Percentiles rank a stretch among this genome's conserved stretches.
Evolutionary conservation across 2,797 vertebrate species (phyloP).

Genomic region (Pseudomugil gertrudae): DNA sequence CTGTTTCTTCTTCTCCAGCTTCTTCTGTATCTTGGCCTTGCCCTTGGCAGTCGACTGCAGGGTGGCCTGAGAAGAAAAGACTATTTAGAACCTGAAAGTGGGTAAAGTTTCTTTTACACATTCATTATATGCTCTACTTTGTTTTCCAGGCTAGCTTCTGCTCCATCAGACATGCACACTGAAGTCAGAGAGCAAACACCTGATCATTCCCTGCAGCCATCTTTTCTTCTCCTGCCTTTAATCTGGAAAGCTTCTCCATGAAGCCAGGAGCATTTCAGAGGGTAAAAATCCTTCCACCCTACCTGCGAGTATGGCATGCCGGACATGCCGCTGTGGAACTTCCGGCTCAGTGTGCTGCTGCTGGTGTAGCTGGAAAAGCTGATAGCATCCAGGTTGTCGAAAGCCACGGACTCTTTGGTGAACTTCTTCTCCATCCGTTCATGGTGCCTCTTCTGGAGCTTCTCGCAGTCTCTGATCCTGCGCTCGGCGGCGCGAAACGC

Average conservation of each 20-base stretch:
- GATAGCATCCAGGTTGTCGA: slow-evolving; percentile 85
- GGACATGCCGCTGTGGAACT: slow-evolving; percentile 83
- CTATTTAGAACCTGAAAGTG: not conserved
- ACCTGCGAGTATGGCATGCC: slow-evolving; percentile 90
- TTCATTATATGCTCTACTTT: no score
- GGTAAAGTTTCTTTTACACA: not conserved
- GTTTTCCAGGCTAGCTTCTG: not conserved
- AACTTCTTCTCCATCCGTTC: slow-evolving; percentile 90
- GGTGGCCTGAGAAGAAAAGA: slow-evolving; percentile 80
- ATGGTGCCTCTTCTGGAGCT: slow-evolving; percentile 89
- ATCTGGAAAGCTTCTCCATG: no score
- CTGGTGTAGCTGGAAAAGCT: slow-evolving; percentile 90
- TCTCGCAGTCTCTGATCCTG: slow-evolving; percentile 88
- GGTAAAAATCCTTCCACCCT: no score
- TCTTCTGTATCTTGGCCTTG: slow-evolving; percentile 91
- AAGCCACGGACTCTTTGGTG: slow-evolving; percentile 78
- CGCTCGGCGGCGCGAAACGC: slow-evolving; percentile 88
- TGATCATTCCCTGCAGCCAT: no score
- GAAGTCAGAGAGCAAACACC: no score
- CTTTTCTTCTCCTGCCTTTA: no score
- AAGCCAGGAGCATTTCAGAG: no score
- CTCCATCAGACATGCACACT: not conserved
- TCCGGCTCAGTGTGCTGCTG: slow-evolving; percentile 83
- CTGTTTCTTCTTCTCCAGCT: slow-evolving; percentile 92
- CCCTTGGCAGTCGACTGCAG: slow-evolving; percentile 89